Evolutionary conservation across 1,140 invertebrate species (phyloP).

Genomic region (Pararge aegeria): DNA sequence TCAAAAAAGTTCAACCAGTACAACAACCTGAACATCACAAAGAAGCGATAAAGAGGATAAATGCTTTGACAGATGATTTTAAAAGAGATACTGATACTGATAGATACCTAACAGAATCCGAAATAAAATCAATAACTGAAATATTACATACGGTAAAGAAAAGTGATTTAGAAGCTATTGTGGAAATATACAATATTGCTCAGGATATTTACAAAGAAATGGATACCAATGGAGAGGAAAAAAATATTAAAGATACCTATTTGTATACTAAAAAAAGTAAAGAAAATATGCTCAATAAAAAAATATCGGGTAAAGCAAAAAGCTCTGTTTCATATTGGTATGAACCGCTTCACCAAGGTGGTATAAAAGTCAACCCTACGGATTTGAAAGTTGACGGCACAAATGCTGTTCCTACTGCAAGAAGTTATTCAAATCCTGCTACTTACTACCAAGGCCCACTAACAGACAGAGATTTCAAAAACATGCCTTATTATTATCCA

Average conservation of each 20-base stretch:
- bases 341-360: constrained; percentile 40
- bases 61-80: constrained; percentile 23
- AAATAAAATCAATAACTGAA: constrained; percentile 59
- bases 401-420: constrained; percentile 14
- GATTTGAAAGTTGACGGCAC: constrained; percentile 33
- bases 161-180: constrained; percentile 68
- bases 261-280: constrained; percentile 12
- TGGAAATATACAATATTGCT: constrained; percentile 68
- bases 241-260: constrained; percentile 29
- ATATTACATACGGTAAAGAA: constrained; percentile 62
- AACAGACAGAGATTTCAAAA: constrained; percentile 38
- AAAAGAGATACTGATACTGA: constrained; percentile 34
- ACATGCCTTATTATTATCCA: constrained; percentile 54
- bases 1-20: constrained; percentile 15
- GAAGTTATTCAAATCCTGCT: constrained; percentile 21
- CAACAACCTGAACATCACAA: constrained; percentile 31
- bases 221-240: constrained; percentile 36
- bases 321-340: constrained; percentile 51
- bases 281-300: constrained; percentile 21
- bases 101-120: constrained; percentile 56
- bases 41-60: constrained; percentile 18
- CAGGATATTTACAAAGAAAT: constrained; percentile 68
- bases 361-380: constrained; percentile 22
- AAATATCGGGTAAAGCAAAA: constrained; percentile 19
- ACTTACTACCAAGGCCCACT: constrained; percentile 36